Percentiles rank a stretch among this genome's conserved stretches.
Conservation (phyloP, 1,140 invertebrate species). For the Nasonia longicornis region DNA sequence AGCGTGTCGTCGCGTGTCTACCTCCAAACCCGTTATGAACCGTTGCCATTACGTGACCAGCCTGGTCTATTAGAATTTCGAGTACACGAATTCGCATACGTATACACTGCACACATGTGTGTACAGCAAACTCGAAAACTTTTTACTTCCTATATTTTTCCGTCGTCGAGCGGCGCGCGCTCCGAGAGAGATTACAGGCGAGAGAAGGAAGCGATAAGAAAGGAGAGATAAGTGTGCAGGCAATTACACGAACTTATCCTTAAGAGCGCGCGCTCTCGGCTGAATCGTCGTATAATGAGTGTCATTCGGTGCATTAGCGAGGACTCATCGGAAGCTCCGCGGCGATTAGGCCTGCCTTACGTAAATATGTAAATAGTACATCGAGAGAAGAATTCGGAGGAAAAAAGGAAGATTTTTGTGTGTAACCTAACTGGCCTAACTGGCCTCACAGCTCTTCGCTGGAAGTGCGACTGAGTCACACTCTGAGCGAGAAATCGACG, state of each 20-base stretch:
- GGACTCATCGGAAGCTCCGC: constrained; percentile 28
- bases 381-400: background rate
- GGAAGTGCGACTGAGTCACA: no score
- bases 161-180: no score
- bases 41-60: constrained; percentile 44
- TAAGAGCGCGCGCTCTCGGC: background rate
- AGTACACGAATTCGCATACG: constrained; percentile 11
- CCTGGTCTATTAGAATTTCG: constrained; percentile 38
- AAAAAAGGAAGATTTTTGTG: background rate
- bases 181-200: background rate
- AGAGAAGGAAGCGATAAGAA: background rate
- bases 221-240: background rate
- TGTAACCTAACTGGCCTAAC: no score
- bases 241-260: background rate
- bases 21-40: constrained; percentile 32
- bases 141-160: no score
- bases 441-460: no score
- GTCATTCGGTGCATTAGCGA: background rate
- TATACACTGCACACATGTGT: background rate
- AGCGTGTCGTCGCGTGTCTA: background rate
- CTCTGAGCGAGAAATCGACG: background rate
- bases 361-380: constrained; percentile 6
- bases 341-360: constrained; percentile 10
- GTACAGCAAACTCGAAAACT: background rate
- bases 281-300: constrained; percentile 2